A percentile compares a stretch with the other conserved stretches of the same genome.
phyloP scores from a whole-genome alignment of 1,140 invertebrate species.

The Frieseomelitta varia region DNA sequence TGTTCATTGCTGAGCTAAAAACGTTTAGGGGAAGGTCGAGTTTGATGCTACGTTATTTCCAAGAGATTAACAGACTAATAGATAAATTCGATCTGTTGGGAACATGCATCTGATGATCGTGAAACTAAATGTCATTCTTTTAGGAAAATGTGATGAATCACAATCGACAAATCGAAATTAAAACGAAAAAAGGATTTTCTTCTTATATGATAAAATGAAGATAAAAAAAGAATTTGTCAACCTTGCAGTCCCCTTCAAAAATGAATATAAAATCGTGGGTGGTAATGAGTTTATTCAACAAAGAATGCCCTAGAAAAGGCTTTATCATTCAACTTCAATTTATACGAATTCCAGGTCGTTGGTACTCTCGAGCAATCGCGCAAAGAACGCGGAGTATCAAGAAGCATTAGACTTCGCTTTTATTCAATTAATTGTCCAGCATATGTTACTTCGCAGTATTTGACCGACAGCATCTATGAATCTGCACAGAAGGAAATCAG shows the following conservation, averaged over 20 bases:
- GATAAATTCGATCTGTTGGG: constrained; percentile 13
- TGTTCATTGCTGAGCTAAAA: constrained; percentile 55
- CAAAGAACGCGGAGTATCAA: constrained; percentile 27
- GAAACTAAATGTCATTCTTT: background rate
- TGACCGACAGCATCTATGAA: background rate
- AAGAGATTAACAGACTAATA: constrained; percentile 41
- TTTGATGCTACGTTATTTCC: constrained; percentile 30
- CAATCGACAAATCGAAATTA: background rate
- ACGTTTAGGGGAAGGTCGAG: constrained; percentile 50
- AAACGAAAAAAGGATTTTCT: background rate
- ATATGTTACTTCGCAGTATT: background rate
- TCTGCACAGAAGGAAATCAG: background rate
- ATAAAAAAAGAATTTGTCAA: background rate
- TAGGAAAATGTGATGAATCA: background rate
- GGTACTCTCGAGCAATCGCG: constrained; percentile 14
- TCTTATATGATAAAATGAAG: background rate
- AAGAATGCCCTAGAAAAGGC: background rate
- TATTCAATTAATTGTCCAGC: constrained; percentile 46
- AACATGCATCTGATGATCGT: background rate
- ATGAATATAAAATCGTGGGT: background rate
- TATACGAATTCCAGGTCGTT: constrained; percentile 44
- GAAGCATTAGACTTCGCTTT: constrained; percentile 32
- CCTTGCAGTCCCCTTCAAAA: background rate
- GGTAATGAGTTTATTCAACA: background rate
- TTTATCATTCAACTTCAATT: constrained; percentile 39